These are phyloP conservation scores for Aleiodes alternator DNA, from an alignment of 2,888 invertebrate genomes.

Conservation along the genomic window DNA sequence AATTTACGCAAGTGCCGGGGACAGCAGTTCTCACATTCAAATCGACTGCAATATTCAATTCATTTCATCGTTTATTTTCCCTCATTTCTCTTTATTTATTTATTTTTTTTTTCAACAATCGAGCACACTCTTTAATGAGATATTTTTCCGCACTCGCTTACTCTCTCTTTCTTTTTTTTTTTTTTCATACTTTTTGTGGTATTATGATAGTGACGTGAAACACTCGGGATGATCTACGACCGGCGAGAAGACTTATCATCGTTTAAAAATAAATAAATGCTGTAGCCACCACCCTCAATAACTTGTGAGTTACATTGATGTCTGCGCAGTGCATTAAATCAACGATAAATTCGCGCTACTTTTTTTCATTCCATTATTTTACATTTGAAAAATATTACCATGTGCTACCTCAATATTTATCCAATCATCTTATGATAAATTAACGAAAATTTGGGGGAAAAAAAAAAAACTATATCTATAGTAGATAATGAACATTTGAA, in stretches of 20 bases:
- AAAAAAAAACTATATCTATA: background rate
- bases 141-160: too few species aligned
- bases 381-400: conserved; percentile 1
- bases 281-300: conserved; percentile 30
- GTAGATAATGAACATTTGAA: background rate
- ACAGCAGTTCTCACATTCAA: conserved; percentile 4
- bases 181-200: background rate
- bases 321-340: conserved; percentile 20
- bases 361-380: background rate
- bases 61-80: background rate
- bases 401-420: background rate
- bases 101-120: too few species aligned
- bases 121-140: background rate
- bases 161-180: background rate
- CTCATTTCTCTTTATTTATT: background rate
- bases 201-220: conserved; percentile 7
- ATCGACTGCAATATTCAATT: conserved; percentile 16
- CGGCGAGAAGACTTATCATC: conserved; percentile 13
- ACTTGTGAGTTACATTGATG: conserved; percentile 33
- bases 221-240: conserved; percentile 34
- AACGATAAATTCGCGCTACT: background rate
- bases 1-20: conserved; percentile 24
- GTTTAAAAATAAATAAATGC: conserved; percentile 22
- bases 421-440: background rate
- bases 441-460: background rate